Evolutionary conservation across 2,888 invertebrate species (phyloP).

Genomic region (Adineta ricciae): DNA sequence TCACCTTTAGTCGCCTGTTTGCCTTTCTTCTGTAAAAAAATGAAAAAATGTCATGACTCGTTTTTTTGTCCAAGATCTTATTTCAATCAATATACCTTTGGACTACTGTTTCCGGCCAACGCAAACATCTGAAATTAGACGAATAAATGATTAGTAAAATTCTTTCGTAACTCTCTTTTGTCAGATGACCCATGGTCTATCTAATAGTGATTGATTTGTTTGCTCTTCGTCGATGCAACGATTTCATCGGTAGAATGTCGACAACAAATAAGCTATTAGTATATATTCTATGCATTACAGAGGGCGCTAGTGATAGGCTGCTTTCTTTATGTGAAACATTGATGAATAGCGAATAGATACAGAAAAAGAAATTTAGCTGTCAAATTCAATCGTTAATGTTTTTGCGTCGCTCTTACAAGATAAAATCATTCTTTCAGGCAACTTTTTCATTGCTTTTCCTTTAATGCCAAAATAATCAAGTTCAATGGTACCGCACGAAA

Average conservation of each 20-base stretch:
- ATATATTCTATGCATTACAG: background rate
- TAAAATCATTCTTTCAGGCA: background rate
- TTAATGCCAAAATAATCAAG: background rate
- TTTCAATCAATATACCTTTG: background rate
- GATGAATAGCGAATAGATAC: background rate
- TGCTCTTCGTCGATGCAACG: background rate
- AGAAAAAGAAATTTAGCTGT: background rate
- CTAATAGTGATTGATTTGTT: background rate
- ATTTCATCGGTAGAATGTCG: background rate
- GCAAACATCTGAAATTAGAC: background rate
- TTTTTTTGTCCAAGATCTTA: no score
- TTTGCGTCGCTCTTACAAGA: background rate
- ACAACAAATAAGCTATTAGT: background rate
- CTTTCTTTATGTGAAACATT: background rate
- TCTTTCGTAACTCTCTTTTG: background rate
- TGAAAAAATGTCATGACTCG: background rate
- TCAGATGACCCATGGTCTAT: background rate
- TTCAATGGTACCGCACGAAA: background rate
- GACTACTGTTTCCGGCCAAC: background rate
- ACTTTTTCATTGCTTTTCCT: background rate
- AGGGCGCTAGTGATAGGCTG: background rate
- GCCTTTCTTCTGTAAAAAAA: background rate
- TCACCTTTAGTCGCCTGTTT: constrained; percentile 11
- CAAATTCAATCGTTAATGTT: background rate
- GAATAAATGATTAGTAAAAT: background rate